A percentile compares a stretch with the other conserved stretches of the same genome.
Evolutionary conservation across 2,797 vertebrate genomes (phyloP).

Genomic region (Cichlasoma orientale): DNA sequence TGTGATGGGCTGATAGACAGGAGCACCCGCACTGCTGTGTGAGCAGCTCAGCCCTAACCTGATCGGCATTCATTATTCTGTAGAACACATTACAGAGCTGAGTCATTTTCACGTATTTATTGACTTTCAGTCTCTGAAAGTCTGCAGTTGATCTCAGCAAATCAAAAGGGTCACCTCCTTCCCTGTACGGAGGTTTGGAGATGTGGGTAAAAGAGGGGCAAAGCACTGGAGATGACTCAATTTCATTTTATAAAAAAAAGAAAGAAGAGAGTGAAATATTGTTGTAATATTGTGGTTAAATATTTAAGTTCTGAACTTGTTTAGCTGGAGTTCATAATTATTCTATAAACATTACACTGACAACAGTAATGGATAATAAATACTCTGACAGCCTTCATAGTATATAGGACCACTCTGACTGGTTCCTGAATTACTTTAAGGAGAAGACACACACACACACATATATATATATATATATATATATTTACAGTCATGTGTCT

Average conservation of each 20-base stretch:
- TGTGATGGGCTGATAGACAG: background rate
- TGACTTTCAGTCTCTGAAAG: background rate
- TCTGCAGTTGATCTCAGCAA: background rate
- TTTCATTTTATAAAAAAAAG: background rate
- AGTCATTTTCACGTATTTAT: background rate
- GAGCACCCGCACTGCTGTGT: background rate
- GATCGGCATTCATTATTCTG: background rate
- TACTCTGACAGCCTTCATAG: too few relatives aligned
- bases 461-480: background rate
- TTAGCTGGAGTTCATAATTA: background rate
- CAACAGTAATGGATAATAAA: background rate
- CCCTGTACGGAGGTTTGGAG: background rate
- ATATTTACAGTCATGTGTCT: background rate
- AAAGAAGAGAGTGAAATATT: too few relatives aligned
- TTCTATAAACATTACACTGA: background rate
- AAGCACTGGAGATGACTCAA: background rate
- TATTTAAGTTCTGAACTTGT: background rate
- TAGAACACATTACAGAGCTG: background rate
- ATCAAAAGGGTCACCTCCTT: background rate
- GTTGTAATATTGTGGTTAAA: background rate
- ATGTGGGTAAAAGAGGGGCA: background rate
- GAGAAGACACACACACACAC: too few relatives aligned
- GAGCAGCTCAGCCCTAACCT: background rate
- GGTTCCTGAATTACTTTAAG: too few relatives aligned
- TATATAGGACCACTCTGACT: too few relatives aligned